A percentile compares a stretch with the other conserved stretches of the same genome.
Conservation (phyloP, 2,888 invertebrate species). For the Ormyrus pomaceus region DNA sequence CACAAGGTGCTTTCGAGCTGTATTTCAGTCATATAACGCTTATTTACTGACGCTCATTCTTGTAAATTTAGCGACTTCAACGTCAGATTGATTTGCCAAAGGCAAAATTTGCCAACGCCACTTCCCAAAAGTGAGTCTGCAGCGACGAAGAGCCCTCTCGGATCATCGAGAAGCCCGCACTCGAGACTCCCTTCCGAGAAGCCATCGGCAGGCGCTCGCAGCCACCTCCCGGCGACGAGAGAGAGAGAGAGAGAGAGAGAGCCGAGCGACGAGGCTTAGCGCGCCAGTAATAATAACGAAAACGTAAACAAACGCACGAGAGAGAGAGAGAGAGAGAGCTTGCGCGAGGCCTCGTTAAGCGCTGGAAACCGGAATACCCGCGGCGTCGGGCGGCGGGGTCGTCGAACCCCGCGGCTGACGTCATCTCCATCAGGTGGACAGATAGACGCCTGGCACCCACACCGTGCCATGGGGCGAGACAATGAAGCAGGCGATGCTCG, state of each 20-base stretch:
- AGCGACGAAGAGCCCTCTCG: too few relatives aligned
- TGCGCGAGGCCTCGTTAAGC: not conserved
- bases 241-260: too few relatives aligned
- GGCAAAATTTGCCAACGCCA: too few relatives aligned
- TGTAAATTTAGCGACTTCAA: too few relatives aligned
- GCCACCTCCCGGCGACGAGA: not conserved
- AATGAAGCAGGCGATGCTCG: not conserved
- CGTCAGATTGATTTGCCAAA: too few relatives aligned
- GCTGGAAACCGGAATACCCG: conserved; percentile 38
- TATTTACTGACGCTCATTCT: too few relatives aligned
- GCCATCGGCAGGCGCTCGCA: not conserved
- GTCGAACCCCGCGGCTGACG: conserved; percentile 34
- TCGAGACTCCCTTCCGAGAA: not conserved
- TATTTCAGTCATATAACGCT: too few relatives aligned
- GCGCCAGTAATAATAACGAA: not conserved
- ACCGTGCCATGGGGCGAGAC: not conserved
- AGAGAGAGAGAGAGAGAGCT: too few relatives aligned
- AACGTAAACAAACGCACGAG: conserved; percentile 22
- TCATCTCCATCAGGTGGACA: conserved; percentile 38
- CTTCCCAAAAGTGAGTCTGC: too few relatives aligned
- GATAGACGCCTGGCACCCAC: not conserved
- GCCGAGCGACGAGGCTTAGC: too few relatives aligned
- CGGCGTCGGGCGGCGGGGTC: conserved; percentile 7
- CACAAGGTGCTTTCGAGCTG: too few relatives aligned
- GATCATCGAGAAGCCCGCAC: too few relatives aligned